phyloP scores from a whole-genome alignment of 2,888 invertebrate genomes.

The Leucoma salicis region DNA sequence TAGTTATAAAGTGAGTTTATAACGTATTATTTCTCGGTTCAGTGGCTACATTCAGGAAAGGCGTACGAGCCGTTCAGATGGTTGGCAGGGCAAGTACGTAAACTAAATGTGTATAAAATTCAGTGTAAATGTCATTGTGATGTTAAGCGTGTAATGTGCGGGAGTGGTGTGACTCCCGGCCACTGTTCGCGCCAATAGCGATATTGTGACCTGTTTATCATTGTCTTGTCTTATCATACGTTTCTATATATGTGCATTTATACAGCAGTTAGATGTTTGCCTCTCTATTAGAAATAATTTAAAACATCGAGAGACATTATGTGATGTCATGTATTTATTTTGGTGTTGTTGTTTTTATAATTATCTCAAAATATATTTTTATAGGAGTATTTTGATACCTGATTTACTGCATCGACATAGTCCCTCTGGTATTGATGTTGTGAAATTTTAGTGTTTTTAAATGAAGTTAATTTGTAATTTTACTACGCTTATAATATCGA shows the following conservation, averaged over 20 bases:
- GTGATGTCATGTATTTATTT: constrained; percentile 74
- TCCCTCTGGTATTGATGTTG: constrained; percentile 78
- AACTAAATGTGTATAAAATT: constrained; percentile 60
- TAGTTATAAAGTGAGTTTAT: constrained; percentile 50
- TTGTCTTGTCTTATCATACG: constrained; percentile 72
- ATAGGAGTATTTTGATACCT: constrained; percentile 73
- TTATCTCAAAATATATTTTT: constrained; percentile 54
- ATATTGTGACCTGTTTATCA: constrained; percentile 73
- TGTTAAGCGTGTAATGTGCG: constrained; percentile 51
- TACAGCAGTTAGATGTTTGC: constrained; percentile 78
- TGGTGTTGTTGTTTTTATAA: constrained; percentile 74
- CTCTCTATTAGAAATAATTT: constrained; percentile 74
- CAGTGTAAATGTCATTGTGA: constrained; percentile 76
- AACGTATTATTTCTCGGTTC: constrained; percentile 79
- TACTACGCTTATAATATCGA: constrained; percentile 56
- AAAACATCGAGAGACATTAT: constrained; percentile 66
- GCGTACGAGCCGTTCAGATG: constrained; percentile 99
- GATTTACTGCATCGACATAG: constrained; percentile 76
- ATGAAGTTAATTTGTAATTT: constrained; percentile 57
- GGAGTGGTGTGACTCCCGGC: constrained; percentile 40
- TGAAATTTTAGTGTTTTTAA: constrained; percentile 64
- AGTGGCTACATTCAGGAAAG: constrained; percentile 99
- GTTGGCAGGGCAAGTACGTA: constrained; percentile 99
- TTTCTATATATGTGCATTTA: constrained; percentile 76
- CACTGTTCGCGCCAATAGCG: constrained; percentile 59